These are phyloP conservation scores for Monomorium pharaonis DNA, from an alignment of 1,140 invertebrate genomes.

Conservation along the genomic window DNA sequence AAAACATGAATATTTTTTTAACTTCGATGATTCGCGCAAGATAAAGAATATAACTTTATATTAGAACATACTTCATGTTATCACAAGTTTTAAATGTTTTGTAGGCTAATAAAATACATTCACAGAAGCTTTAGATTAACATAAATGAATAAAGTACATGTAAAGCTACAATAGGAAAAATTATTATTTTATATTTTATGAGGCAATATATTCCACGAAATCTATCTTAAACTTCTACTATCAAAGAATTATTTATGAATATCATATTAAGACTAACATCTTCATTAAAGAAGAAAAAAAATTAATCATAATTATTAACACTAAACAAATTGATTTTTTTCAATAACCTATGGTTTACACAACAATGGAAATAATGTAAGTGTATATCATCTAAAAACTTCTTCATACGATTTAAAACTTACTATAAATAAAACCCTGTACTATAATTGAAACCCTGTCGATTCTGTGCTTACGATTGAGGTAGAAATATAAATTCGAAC, in stretches of 20 bases:
- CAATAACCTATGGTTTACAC: background rate
- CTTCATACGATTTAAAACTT: background rate
- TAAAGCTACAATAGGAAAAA: background rate
- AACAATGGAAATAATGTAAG: background rate
- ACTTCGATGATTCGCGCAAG: background rate
- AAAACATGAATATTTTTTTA: background rate
- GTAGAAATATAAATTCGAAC: conserved; percentile 3
- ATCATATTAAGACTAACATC: background rate
- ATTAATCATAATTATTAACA: background rate
- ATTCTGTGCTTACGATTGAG: background rate
- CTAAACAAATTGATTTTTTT: background rate
- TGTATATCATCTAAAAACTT: background rate
- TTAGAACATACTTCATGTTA: background rate
- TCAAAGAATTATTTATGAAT: background rate
- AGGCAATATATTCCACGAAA: background rate
- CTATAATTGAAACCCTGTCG: background rate
- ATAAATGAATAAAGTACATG: background rate
- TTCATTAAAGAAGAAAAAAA: background rate
- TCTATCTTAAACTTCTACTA: background rate
- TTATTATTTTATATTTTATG: background rate
- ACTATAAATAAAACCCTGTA: background rate
- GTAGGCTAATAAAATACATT: background rate
- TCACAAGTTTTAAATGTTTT: background rate
- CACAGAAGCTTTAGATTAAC: background rate
- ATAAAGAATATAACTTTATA: background rate